Conservation (phyloP, 2,113 vertebrate species). For the Dasypus novemcinctus region DNA sequence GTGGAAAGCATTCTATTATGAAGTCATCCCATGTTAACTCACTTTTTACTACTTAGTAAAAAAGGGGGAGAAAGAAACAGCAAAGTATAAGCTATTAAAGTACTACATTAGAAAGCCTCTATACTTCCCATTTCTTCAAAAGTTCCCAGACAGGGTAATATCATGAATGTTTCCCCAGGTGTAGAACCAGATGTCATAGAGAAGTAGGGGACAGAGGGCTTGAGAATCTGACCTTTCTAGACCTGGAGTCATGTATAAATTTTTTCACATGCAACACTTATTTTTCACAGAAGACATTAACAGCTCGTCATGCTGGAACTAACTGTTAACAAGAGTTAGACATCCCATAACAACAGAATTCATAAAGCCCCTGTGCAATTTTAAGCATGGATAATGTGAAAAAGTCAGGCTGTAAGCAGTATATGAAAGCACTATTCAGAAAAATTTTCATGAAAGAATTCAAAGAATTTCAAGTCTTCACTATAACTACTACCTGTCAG, state of each 20-base stretch:
- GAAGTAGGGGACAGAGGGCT: fast-evolving
- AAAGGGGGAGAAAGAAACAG: background rate
- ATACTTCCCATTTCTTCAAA: fast-evolving
- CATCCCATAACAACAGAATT: fast-evolving
- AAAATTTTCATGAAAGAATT: background rate
- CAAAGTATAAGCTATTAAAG: background rate
- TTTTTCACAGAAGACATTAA: fast-evolving
- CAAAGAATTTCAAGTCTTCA: background rate
- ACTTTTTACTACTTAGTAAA: background rate
- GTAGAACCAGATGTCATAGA: fast-evolving
- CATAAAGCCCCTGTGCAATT: background rate
- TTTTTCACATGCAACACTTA: fast-evolving
- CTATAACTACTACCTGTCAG: background rate
- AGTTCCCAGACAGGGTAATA: background rate
- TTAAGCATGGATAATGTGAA: background rate
- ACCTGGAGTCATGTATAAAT: too few species aligned
- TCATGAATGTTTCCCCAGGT: fast-evolving
- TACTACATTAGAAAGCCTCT: background rate
- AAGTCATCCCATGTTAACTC: fast-evolving
- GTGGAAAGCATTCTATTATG: fast-evolving
- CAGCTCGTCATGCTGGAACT: too few species aligned
- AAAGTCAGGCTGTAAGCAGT: too few species aligned
- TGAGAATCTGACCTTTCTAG: fast-evolving
- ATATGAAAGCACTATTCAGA: background rate
- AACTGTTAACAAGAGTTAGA: background rate